Evolutionary conservation across 2,888 invertebrate genomes (phyloP), one percentile per base, ranked within the genome.

Genomic region (Ctenicera cuprea): DNA sequence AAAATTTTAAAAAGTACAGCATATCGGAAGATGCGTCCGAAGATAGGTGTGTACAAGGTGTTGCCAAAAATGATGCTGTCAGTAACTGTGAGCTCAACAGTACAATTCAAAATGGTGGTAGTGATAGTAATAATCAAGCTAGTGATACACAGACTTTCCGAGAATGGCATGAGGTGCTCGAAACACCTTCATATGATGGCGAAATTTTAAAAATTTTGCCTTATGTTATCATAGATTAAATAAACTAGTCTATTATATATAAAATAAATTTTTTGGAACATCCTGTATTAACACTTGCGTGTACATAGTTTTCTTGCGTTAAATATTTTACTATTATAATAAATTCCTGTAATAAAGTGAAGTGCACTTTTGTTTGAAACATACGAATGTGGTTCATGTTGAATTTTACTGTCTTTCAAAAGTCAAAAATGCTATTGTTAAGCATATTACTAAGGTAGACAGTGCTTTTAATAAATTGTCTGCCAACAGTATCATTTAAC

Each of bases 141-240:
- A 59, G 70, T 66, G 57, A 71, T 67, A 71, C 45, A 67, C 67
- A 63, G 38, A 66, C 84, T 14, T 98, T 97, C 90, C 91, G 94
- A 80, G 95, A 97, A 89, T 98, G 97, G 97, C 95, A 97, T 87
- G 94, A 97, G 89, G 93, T 95, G 85, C 91, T 94, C 79, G 92
- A 93, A 81, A 89, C 91, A 83, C 89, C 90, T 84, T 92, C 95
- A 76, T 91, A 91, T 83, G 92, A 94, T 84, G 94, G 93, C 84
- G 94, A 95, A 86, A 89, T 91, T 85, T 92, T 98, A 86, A 92
- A 95, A 88, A 95, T 98, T 90, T 91, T 98, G 92, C 98, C 98
- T 89, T 98, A 98, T 90, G 97, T 97, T 89, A 94, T 97, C 88
- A 94, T 97, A 89, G 97, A 97, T 93, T 97, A 90, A 91, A 80